phyloP scores from a whole-genome alignment of 2,113 vertebrate genomes.

The Peromyscus leucopus region DNA sequence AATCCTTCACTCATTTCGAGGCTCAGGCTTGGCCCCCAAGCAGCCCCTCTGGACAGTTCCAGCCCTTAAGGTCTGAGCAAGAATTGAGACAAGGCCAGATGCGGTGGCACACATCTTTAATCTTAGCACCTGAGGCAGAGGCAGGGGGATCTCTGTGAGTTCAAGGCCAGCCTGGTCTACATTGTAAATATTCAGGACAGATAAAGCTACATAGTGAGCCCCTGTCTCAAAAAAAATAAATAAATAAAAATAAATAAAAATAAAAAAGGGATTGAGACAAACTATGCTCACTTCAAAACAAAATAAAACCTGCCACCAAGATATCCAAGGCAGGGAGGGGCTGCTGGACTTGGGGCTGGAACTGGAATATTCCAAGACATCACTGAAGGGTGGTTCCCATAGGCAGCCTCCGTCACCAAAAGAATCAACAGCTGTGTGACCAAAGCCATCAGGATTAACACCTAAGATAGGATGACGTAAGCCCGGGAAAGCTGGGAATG shows the following conservation, averaged over 20 bases:
- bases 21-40: not conserved
- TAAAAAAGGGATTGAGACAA: not conserved
- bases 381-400: not conserved
- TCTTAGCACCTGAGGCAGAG: not conserved
- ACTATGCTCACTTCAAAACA: not conserved
- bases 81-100: not conserved
- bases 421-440: not conserved
- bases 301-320: not conserved
- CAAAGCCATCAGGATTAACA: not conserved
- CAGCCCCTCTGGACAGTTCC: not conserved
- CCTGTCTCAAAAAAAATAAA: not conserved
- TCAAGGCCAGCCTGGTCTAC: not conserved
- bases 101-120: not conserved
- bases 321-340: not conserved
- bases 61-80: not conserved
- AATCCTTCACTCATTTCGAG: not conserved
- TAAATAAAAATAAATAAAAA: too few species aligned
- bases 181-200: not conserved
- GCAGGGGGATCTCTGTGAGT: not conserved
- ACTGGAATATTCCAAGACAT: not conserved
- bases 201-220: not conserved
- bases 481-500: not conserved
- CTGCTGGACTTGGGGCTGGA: not conserved
- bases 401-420: slow-evolving; percentile 22
- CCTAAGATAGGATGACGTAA: not conserved